Conservation (phyloP, 2,797 vertebrate genomes). For the Lithobates sylvaticus region DNA sequence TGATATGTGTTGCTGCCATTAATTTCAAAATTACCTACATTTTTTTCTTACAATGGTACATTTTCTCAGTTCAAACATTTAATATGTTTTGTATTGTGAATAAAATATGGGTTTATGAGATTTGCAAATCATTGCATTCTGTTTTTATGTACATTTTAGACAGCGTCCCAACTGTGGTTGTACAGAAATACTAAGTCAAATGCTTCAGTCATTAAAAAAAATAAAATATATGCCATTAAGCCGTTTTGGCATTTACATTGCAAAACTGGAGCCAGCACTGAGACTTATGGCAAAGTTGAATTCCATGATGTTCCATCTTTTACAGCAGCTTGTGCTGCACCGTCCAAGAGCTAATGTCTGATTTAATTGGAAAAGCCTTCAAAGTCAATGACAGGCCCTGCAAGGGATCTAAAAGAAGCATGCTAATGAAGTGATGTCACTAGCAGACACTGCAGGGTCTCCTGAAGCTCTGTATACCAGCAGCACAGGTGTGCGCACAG, state of each 20-base stretch:
- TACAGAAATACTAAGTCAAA: too few relatives aligned
- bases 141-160: too few relatives aligned
- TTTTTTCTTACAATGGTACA: too few relatives aligned
- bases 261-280: neutral
- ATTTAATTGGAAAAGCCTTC: slow-evolving; percentile 74
- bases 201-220: neutral
- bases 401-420: slow-evolving; percentile 71
- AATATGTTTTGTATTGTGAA: too few relatives aligned
- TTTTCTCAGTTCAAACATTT: too few relatives aligned
- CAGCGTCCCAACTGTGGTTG: too few relatives aligned
- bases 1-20: too few relatives aligned
- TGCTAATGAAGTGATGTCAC: slow-evolving; percentile 79
- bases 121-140: too few relatives aligned
- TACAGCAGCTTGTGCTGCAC: neutral
- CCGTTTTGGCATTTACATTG: neutral
- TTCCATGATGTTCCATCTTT: slow-evolving; percentile 18
- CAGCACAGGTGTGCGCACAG: slow-evolving; percentile 68
- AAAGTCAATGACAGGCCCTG: slow-evolving; percentile 70
- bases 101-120: too few relatives aligned
- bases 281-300: slow-evolving; percentile 8
- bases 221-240: neutral
- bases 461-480: slow-evolving; percentile 59
- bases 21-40: too few relatives aligned
- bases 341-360: slow-evolving; percentile 51
- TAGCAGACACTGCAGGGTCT: slow-evolving; percentile 66